Percentiles rank a stretch among this genome's conserved stretches.
phyloP scores from a whole-genome alignment of 2,113 vertebrate species.

The Grammomys surdaster region DNA sequence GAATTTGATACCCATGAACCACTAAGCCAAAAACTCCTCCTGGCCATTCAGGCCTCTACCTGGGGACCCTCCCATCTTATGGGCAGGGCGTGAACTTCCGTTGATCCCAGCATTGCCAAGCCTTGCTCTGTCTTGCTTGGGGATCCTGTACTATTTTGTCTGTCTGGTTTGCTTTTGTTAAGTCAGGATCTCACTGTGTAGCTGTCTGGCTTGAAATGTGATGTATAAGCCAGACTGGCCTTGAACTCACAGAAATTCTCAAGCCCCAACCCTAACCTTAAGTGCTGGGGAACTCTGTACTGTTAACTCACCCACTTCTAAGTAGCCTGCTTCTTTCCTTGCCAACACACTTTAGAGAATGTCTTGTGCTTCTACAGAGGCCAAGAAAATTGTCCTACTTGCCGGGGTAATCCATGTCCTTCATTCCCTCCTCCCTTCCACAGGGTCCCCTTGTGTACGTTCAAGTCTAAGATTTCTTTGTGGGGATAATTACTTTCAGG shows the following conservation, averaged over 20 bases:
- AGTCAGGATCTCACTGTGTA: not conserved
- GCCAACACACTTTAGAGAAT: not conserved
- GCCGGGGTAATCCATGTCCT: not conserved
- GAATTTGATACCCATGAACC: constrained; percentile 45
- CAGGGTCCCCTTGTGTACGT: not conserved
- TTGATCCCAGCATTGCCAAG: not conserved
- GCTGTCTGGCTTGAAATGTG: not conserved
- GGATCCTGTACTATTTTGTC: not conserved
- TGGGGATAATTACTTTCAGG: constrained; percentile 27
- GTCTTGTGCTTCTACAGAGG: constrained; percentile 12
- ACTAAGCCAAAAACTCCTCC: constrained; percentile 25
- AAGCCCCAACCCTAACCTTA: not conserved
- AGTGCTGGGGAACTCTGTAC: not conserved
- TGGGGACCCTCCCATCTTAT: not conserved
- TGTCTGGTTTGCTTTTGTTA: not conserved
- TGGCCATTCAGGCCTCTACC: not conserved
- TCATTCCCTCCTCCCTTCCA: not conserved
- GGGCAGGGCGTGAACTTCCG: not conserved
- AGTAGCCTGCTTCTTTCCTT: constrained; percentile 11
- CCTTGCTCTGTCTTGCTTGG: not conserved
- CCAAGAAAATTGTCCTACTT: not conserved
- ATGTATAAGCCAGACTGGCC: not conserved
- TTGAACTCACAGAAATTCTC: not conserved
- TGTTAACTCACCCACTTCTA: not conserved
- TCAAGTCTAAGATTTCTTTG: constrained; percentile 3